Percentiles rank a stretch among this genome's conserved stretches.
Conservation (phyloP, 1,140 invertebrate genomes). For the Atta texana region DNA sequence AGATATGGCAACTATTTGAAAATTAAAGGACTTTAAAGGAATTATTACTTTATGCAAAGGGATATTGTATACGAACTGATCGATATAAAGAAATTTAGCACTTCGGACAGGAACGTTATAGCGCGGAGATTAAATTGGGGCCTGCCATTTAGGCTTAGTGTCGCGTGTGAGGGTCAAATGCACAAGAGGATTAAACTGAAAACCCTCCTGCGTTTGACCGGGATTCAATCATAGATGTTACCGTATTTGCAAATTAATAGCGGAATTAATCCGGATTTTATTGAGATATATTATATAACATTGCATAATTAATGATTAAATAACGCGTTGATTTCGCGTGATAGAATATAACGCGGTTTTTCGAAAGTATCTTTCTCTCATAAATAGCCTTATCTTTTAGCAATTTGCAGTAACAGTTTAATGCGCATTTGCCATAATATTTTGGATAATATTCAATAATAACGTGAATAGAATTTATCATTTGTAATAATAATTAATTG, state of each 20-base stretch:
- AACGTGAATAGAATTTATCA: slow-evolving; percentile 40
- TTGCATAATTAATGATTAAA: slow-evolving; percentile 38
- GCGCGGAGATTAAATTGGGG: slow-evolving; percentile 56
- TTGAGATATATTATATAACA: background rate
- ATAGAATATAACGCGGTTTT: background rate
- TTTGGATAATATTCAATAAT: slow-evolving; percentile 39
- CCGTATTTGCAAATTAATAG: slow-evolving; percentile 58
- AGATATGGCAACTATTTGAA: slow-evolving; percentile 1
- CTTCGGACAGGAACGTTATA: slow-evolving; percentile 26
- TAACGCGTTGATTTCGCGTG: background rate
- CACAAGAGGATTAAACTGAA: slow-evolving; percentile 60
- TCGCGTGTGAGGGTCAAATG: slow-evolving; percentile 55
- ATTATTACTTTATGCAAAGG: background rate
- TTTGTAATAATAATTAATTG: slow-evolving; percentile 32
- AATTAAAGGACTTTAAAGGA: background rate
- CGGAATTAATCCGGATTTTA: slow-evolving; percentile 42
- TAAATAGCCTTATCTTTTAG: slow-evolving; percentile 7
- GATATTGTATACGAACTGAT: background rate
- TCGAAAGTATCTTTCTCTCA: background rate
- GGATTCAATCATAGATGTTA: slow-evolving; percentile 58
- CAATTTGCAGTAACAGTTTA: slow-evolving; percentile 12
- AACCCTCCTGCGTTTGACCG: slow-evolving; percentile 51
- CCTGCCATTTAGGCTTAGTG: slow-evolving; percentile 59
- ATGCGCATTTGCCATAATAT: background rate
- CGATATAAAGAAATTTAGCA: slow-evolving; percentile 55